Percentiles rank a stretch among this genome's conserved stretches.
Evolutionary conservation across 1,140 invertebrate genomes (phyloP).

Genomic region (Geopemphigus sp.): DNA sequence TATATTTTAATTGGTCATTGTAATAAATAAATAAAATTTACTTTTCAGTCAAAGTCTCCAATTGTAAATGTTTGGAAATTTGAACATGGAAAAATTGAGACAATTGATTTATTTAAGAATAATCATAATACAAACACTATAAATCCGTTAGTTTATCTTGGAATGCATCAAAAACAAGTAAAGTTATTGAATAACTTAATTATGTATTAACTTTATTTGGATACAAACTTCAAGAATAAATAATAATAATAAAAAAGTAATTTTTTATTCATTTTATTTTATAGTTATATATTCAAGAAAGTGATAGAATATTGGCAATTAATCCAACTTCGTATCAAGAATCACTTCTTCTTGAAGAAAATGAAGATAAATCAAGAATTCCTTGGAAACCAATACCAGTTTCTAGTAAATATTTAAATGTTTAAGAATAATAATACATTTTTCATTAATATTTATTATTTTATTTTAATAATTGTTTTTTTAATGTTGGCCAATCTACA

Average conservation of each 20-base stretch:
- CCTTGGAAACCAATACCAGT: slow-evolving; percentile 71
- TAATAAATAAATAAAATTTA: slow-evolving; percentile 37
- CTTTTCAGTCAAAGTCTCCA: slow-evolving; percentile 72
- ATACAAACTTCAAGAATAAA: not conserved
- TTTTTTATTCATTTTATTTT: slow-evolving; percentile 7
- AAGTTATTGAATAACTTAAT: slow-evolving; percentile 24
- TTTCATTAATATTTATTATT: not conserved
- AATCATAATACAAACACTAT: slow-evolving; percentile 53
- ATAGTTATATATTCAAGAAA: slow-evolving; percentile 75
- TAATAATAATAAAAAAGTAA: not conserved
- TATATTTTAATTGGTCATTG: slow-evolving; percentile 34
- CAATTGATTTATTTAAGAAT: slow-evolving; percentile 73
- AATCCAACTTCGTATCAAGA: slow-evolving; percentile 52
- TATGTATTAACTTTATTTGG: not conserved
- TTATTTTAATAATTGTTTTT: not conserved
- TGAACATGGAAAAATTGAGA: slow-evolving; percentile 62
- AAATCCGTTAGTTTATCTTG: slow-evolving; percentile 75
- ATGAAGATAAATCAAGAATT: slow-evolving; percentile 59
- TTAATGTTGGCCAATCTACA: not conserved
- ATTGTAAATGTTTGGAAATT: slow-evolving; percentile 81
- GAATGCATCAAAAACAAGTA: slow-evolving; percentile 79
- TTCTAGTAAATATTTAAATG: slow-evolving; percentile 54
- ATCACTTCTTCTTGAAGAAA: slow-evolving; percentile 47
- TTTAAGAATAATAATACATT: not conserved
- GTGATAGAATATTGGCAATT: slow-evolving; percentile 53